Evolutionary conservation across 1,140 invertebrate genomes (phyloP), one percentile per base, ranked within the genome.

Genomic region (Nebria ingens): DNA sequence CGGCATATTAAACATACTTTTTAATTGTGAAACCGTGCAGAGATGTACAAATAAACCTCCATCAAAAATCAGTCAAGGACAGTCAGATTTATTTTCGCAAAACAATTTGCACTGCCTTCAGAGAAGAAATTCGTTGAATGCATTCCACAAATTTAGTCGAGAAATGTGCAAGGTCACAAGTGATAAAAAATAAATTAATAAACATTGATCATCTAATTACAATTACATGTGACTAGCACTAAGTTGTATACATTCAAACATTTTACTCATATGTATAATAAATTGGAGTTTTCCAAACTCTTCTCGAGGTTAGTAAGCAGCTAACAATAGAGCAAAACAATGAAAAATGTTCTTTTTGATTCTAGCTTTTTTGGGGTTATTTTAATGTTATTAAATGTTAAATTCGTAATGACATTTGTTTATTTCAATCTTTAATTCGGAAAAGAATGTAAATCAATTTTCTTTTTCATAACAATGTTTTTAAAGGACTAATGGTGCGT

Each of bases 161-260:
- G 6, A n/a, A 45, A 45, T 12, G 9, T 45, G 40, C 40, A 45
- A 17, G 40, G 9, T 17, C 40, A 45, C 40, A 45, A 45, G 40
- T 45, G 17, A 12, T 12, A 45, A 45, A 45, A 45, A 45, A 45
- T 45, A 45, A 34, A 34, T n/a, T 34, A n/a, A 9, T 34, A 34
- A 34, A 34, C 25, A 34, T 34, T n/a, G 6, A 34, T 34, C 25
- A 34, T 34, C 25, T 34, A 45, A 45, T 45, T 11, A 45, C 40
- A 45, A 11, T 17, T 11, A 45, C 40, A 17, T 45, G 40, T 45
- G 40, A 45, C 40, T 45, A 45, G 40, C 40, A 45, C 40, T 12
- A 12, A 45, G 3, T 45, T 6, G 6, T 6, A 34, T n/a, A 6
- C 25, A 34, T 34, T 34, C n/a, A 34, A 6, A 34, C n/a, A 34